These are phyloP conservation scores for Nebria brevicollis DNA, from an alignment of 2,888 invertebrate species.

Conservation along the genomic window DNA sequence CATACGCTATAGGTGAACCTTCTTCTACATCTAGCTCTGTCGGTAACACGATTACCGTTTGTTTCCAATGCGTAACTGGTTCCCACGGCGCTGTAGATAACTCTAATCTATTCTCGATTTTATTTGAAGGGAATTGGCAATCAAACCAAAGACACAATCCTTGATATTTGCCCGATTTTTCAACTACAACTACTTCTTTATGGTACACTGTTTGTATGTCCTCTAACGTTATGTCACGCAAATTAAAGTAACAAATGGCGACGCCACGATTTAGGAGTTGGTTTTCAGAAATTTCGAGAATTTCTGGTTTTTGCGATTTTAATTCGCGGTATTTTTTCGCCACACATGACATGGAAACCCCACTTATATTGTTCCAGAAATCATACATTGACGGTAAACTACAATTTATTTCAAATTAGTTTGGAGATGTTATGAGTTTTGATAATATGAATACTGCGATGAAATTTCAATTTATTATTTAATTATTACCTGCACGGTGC, in stretches of 20 bases:
- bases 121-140: constrained; percentile 73
- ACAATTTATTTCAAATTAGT: constrained; percentile 51
- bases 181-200: constrained; percentile 71
- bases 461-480: no score
- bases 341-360: constrained; percentile 79
- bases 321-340: constrained; percentile 70
- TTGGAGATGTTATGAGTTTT: constrained; percentile 11
- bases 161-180: constrained; percentile 72
- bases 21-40: constrained; percentile 67
- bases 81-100: constrained; percentile 70
- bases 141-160: constrained; percentile 86
- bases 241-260: constrained; percentile 74
- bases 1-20: constrained; percentile 76
- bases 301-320: constrained; percentile 75
- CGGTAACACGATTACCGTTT: constrained; percentile 80
- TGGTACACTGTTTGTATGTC: constrained; percentile 71
- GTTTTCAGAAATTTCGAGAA: constrained; percentile 66
- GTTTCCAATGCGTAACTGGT: constrained; percentile 77
- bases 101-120: constrained; percentile 57
- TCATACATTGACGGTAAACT: constrained; percentile 74
- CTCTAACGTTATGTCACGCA: constrained; percentile 69
- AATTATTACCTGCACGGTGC: constrained; percentile 65
- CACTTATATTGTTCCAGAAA: constrained; percentile 83
- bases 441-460: neutral
- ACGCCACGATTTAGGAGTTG: constrained; percentile 74